Conservation (phyloP, 2,113 vertebrate genomes). For the Grantiella picta region DNA sequence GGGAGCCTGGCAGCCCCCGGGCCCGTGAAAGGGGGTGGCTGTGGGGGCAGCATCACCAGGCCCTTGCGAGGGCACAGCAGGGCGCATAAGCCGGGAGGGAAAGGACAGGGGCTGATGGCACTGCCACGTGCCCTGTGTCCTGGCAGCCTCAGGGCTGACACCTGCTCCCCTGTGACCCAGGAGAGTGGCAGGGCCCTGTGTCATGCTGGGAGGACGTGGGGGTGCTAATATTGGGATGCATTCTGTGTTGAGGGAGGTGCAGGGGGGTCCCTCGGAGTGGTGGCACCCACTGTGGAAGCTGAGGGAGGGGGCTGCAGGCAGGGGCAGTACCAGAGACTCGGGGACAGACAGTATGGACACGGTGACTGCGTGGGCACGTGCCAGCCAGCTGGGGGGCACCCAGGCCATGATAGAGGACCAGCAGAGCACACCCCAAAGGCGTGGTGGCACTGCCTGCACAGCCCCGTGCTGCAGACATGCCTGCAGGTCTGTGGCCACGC, state of each 20-base stretch:
- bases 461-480: background rate
- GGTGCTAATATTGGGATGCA: background rate
- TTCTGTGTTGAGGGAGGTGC: background rate
- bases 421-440: background rate
- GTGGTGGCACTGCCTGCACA: background rate
- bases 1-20: background rate
- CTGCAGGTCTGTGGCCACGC: background rate
- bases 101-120: background rate
- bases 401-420: background rate
- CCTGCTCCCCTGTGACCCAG: background rate
- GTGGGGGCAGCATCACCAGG: background rate
- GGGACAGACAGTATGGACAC: background rate
- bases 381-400: background rate
- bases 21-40: rapidly evolving
- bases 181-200: background rate
- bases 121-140: background rate
- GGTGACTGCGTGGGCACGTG: rapidly evolving
- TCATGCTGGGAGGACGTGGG: rapidly evolving
- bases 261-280: background rate
- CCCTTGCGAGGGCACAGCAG: background rate
- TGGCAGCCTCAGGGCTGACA: rapidly evolving
- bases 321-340: background rate
- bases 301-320: rapidly evolving
- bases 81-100: background rate
- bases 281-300: background rate